These are phyloP conservation scores for Ibycter americanus DNA, from an alignment of 2,797 vertebrate genomes.

Conservation along the genomic window DNA sequence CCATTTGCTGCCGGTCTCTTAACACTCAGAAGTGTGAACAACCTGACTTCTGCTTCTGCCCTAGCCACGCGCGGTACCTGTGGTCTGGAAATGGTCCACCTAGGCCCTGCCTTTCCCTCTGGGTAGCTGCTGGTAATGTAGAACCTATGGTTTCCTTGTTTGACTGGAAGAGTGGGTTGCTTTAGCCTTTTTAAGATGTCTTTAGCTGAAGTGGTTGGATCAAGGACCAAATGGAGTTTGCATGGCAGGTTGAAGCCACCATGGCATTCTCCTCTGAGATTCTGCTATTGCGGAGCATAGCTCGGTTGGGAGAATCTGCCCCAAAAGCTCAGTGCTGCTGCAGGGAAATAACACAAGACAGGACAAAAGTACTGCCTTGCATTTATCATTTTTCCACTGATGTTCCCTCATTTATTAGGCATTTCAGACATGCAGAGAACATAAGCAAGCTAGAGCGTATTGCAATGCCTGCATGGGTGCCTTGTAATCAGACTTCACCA, in stretches of 20 bases:
- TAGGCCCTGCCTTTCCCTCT: neutral
- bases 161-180: constrained; percentile 36
- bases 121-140: neutral
- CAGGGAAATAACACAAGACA: neutral
- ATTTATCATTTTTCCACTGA: neutral
- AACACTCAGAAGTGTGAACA: neutral
- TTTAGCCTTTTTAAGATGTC: neutral
- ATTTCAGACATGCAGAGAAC: neutral
- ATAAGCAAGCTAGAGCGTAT: neutral
- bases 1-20: neutral
- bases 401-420: neutral
- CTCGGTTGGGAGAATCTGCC: neutral
- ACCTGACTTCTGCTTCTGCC: neutral
- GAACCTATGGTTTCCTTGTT: neutral
- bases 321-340: neutral
- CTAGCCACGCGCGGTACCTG: fast-evolving
- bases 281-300: neutral
- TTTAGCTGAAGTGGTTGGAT: neutral
- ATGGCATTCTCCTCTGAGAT: neutral
- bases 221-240: neutral
- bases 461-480: neutral
- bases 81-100: constrained; percentile 13
- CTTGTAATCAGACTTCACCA: neutral
- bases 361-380: neutral
- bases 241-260: neutral